Conservation (phyloP, 2,797 vertebrate species). For the Chrysocyon brachyurus region DNA sequence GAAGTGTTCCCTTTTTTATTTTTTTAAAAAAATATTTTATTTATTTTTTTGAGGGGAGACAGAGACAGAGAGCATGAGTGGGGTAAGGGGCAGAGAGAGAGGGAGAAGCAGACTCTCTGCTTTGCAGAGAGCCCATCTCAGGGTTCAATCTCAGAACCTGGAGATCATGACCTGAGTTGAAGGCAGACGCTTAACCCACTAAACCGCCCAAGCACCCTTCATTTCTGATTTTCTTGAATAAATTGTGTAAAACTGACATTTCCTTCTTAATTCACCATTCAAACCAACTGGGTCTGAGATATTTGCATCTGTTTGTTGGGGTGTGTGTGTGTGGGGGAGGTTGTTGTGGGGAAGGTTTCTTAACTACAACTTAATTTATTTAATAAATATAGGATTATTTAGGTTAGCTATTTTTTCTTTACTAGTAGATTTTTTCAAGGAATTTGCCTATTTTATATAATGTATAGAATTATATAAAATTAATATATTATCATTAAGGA, state of each 20-base stretch:
- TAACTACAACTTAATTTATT: constrained; percentile 4
- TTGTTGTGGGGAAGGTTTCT: neutral
- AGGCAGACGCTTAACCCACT: neutral
- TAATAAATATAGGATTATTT: neutral
- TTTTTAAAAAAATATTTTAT: neutral
- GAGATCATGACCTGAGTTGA: neutral
- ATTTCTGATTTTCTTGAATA: neutral
- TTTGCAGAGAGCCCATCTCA: neutral
- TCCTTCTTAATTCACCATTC: neutral
- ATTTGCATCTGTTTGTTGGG: neutral
- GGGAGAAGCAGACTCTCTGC: neutral
- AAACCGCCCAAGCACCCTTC: neutral
- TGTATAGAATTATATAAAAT: neutral
- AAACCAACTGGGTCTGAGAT: neutral
- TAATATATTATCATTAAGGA: neutral
- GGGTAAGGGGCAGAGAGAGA: neutral
- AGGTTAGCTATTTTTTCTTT: neutral
- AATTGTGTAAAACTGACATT: neutral
- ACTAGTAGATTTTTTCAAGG: neutral
- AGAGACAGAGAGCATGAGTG: neutral
- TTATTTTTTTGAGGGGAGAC: neutral
- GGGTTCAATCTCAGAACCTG: neutral
- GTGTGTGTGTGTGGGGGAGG: neutral
- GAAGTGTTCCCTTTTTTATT: neutral
- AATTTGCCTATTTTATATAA: neutral